phyloP scores from a whole-genome alignment of 1,140 invertebrate genomes.

The Oncopodura yosiiana region DNA sequence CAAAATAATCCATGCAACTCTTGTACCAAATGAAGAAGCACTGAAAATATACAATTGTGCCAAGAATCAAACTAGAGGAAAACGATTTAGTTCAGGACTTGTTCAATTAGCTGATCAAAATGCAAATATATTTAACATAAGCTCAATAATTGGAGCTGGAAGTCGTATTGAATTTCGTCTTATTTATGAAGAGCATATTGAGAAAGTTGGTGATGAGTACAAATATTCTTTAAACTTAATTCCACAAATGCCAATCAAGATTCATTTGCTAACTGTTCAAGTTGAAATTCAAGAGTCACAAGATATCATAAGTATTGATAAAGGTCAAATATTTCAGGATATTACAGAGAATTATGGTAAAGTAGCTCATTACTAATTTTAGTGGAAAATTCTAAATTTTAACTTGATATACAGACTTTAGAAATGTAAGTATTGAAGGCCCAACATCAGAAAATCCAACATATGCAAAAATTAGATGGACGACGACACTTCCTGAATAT shows the following conservation, averaged over 20 bases:
- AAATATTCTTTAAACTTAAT: constrained; percentile 16
- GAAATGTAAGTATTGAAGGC: background rate
- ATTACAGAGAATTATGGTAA: no score
- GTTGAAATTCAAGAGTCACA: constrained; percentile 48
- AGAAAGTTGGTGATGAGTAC: constrained; percentile 4
- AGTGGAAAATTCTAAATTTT: no score
- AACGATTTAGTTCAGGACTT: no score
- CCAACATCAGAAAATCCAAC: no score
- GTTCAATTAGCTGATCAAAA: background rate
- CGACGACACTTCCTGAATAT: background rate
- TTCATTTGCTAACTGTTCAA: constrained; percentile 35
- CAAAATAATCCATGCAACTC: background rate
- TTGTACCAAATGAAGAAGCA: constrained; percentile 12
- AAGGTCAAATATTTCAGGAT: constrained; percentile 47
- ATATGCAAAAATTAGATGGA: no score
- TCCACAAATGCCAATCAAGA: background rate
- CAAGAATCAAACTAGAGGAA: background rate
- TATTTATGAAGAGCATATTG: constrained; percentile 20
- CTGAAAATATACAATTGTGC: background rate
- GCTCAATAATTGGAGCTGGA: background rate
- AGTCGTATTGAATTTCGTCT: constrained; percentile 4
- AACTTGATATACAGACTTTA: constrained; percentile 45
- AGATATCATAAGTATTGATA: constrained; percentile 44
- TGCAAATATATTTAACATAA: constrained; percentile 8
- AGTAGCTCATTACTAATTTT: no score